Conservation (phyloP, 2,888 invertebrate genomes). For the Athrips mouffetella region DNA sequence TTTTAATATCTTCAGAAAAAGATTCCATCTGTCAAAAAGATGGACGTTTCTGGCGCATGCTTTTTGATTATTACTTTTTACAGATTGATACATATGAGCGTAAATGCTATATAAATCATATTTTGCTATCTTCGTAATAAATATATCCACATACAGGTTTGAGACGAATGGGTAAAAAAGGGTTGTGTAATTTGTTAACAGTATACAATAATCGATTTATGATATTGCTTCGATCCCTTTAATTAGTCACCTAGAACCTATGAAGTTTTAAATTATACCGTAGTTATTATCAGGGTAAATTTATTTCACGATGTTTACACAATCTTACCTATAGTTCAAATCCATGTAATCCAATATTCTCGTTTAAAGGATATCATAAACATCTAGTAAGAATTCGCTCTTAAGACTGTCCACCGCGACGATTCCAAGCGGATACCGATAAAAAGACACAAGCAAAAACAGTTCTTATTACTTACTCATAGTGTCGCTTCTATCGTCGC, state of each 20-base stretch:
- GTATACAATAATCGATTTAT: conserved; percentile 60
- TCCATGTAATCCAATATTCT: conserved; percentile 37
- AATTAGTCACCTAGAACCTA: conserved; percentile 34
- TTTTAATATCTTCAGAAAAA: conserved; percentile 34
- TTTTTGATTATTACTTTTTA: conserved; percentile 31
- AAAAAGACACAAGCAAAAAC: too few species aligned
- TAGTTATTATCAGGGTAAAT: conserved; percentile 60
- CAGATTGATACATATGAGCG: conserved; percentile 28
- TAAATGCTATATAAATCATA: conserved; percentile 36
- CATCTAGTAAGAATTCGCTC: too few species aligned
- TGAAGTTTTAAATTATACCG: conserved; percentile 36
- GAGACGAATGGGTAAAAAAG: conserved; percentile 63
- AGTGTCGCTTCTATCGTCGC: too few species aligned
- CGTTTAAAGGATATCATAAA: too few species aligned
- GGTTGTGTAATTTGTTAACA: conserved; percentile 73
- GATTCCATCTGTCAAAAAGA: conserved; percentile 31
- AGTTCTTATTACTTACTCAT: too few species aligned
- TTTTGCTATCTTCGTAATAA: conserved; percentile 47
- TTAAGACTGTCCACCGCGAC: too few species aligned
- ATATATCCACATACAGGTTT: conserved; percentile 54
- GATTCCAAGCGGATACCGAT: too few species aligned
- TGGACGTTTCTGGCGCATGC: conserved; percentile 31
- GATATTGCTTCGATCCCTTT: conserved; percentile 50
- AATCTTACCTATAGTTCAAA: conserved; percentile 36
- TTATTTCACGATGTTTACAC: conserved; percentile 35